Conservation (phyloP, 2,797 vertebrate genomes). For the Pelodytes ibericus region DNA sequence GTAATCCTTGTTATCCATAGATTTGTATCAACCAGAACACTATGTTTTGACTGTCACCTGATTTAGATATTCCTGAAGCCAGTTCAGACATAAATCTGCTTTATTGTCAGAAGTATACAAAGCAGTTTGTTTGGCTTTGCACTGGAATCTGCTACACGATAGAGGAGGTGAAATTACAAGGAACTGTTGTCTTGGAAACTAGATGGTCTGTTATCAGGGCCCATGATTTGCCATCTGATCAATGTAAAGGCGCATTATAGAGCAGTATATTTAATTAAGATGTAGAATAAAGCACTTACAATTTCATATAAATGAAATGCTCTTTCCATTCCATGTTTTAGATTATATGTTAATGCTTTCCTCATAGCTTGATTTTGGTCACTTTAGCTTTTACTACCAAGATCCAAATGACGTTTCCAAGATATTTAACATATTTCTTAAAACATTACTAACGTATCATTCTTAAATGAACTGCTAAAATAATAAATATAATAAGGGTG, state of each 20-base stretch:
- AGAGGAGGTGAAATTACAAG: conserved; percentile 24
- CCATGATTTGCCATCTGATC: not conserved
- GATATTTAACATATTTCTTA: too few species aligned
- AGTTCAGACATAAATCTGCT: too few species aligned
- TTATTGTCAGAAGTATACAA: not conserved
- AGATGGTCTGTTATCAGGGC: conserved; percentile 11
- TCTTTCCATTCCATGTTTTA: not conserved
- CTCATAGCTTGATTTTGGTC: too few species aligned
- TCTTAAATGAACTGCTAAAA: too few species aligned
- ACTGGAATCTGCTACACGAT: conserved; percentile 16
- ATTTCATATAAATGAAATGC: not conserved
- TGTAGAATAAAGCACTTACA: not conserved
- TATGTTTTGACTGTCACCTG: too few species aligned
- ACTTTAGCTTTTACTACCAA: too few species aligned
- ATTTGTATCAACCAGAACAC: too few species aligned
- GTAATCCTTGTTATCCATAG: too few species aligned
- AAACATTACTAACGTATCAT: too few species aligned
- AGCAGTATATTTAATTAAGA: not conserved
- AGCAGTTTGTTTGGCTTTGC: not conserved
- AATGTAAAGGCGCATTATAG: not conserved
- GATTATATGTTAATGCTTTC: not conserved
- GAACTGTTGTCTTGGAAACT: conserved; percentile 37
- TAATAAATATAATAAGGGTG: too few species aligned
- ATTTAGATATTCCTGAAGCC: too few species aligned
- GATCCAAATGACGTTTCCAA: too few species aligned